Percentiles rank a stretch among this genome's conserved stretches.
These are phyloP conservation scores for Telmatochromis bifrenatus DNA, from an alignment of 2,113 vertebrate genomes.

Conservation along the genomic window DNA sequence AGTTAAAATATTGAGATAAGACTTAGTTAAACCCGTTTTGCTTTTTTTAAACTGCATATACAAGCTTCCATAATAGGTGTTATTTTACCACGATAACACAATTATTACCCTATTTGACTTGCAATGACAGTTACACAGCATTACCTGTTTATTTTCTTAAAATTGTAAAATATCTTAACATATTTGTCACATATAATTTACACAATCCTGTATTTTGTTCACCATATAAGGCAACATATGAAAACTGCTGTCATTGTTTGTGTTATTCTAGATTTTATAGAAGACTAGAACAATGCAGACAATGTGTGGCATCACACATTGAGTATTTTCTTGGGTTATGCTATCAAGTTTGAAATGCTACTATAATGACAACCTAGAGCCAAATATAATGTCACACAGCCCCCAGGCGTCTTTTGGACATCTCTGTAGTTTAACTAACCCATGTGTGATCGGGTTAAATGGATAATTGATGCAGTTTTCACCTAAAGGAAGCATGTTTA, in stretches of 20 bases:
- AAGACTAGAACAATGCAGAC: neutral
- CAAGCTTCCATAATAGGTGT: neutral
- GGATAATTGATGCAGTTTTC: neutral
- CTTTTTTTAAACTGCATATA: rapidly evolving
- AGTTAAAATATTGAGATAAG: neutral
- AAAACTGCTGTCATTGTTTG: neutral
- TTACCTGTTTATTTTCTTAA: neutral
- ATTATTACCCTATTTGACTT: neutral
- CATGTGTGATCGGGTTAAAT: rapidly evolving
- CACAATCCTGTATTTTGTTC: neutral
- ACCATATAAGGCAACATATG: neutral
- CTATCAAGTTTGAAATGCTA: neutral
- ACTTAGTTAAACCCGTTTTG: neutral
- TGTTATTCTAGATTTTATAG: neutral
- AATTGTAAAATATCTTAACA: neutral
- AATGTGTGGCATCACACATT: neutral
- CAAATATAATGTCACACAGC: neutral
- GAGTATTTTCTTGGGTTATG: neutral
- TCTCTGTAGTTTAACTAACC: neutral
- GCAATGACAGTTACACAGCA: neutral
- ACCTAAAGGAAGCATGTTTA: neutral
- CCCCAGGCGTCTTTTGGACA: rapidly evolving
- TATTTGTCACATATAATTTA: neutral
- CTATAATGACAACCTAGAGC: neutral
- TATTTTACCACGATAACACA: neutral